Percentiles rank a stretch among this genome's conserved stretches.
phyloP scores from a whole-genome alignment of 2,888 invertebrate species.

The Malachius bipustulatus region DNA sequence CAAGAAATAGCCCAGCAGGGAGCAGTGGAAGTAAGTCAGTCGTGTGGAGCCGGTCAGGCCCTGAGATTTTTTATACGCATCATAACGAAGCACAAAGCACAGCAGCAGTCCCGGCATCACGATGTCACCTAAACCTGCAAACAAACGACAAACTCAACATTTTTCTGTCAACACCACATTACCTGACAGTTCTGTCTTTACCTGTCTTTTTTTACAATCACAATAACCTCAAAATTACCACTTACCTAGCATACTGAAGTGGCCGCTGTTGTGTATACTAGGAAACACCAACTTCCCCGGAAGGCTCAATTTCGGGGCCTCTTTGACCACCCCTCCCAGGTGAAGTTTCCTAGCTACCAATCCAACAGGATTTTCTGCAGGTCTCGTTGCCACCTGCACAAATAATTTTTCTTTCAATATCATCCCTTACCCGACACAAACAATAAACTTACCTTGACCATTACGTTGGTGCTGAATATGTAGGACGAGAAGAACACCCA shows the following conservation, averaged over 20 bases:
- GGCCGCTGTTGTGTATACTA: slow-evolving; percentile 89
- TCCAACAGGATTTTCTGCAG: slow-evolving; percentile 87
- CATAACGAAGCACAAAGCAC: slow-evolving; percentile 93
- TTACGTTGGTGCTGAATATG: slow-evolving; percentile 96
- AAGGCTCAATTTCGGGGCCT: slow-evolving; percentile 88
- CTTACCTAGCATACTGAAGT: slow-evolving; percentile 87
- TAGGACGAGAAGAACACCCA: slow-evolving; percentile 99
- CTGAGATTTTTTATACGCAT: slow-evolving; percentile 91
- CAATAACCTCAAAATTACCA: no score
- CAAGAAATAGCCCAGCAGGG: slow-evolving; percentile 90
- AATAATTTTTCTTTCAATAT: no score
- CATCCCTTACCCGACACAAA: not conserved
- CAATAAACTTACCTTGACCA: slow-evolving; percentile 75
- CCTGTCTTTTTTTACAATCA: no score
- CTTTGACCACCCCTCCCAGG: slow-evolving; percentile 78
- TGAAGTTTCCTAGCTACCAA: slow-evolving; percentile 87
- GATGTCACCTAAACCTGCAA: slow-evolving; percentile 58
- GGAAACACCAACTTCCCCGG: slow-evolving; percentile 97
- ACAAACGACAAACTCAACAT: no score
- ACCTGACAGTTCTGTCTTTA: no score
- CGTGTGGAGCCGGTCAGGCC: slow-evolving; percentile 48
- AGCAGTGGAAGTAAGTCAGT: slow-evolving; percentile 95
- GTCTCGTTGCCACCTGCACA: slow-evolving; percentile 55
- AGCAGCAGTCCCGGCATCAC: slow-evolving; percentile 93
- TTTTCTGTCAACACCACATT: no score